phyloP scores from a whole-genome alignment of 2,113 vertebrate species.

The Chaetodon auriga region DNA sequence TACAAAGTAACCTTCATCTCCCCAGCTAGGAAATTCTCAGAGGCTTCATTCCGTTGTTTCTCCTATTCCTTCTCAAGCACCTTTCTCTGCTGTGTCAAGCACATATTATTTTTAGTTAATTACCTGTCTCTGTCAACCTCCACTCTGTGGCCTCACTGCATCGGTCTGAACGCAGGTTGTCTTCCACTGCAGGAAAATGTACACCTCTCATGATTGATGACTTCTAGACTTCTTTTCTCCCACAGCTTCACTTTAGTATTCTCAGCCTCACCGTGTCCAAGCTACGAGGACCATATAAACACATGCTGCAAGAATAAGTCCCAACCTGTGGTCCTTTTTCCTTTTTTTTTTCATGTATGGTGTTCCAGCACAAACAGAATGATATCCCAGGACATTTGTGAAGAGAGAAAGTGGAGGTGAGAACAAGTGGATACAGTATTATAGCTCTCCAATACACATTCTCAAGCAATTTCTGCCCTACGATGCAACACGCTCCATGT shows the following conservation, averaged over 20 bases:
- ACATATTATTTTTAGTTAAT: constrained; percentile 78
- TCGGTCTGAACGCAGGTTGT: constrained; percentile 66
- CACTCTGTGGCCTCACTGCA: constrained; percentile 51
- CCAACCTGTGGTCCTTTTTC: constrained; percentile 25
- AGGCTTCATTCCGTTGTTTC: constrained; percentile 44
- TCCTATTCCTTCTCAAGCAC: constrained; percentile 40
- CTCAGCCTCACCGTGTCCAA: constrained; percentile 50
- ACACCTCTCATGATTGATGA: constrained; percentile 77
- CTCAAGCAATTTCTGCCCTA: constrained; percentile 23
- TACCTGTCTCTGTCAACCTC: constrained; percentile 68
- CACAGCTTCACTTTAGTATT: constrained; percentile 58
- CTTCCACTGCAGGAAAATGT: constrained; percentile 66
- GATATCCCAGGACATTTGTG: constrained; percentile 30
- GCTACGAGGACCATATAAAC: constrained; percentile 62
- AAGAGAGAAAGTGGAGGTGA: not conserved
- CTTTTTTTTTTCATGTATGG: not conserved
- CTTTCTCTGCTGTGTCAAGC: constrained; percentile 59
- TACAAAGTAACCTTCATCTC: constrained; percentile 67
- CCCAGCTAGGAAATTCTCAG: constrained; percentile 36
- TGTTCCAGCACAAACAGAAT: constrained; percentile 3
- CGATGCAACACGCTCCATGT: constrained; percentile 17
- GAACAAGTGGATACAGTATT: not conserved
- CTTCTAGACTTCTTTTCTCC: constrained; percentile 68
- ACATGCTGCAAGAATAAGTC: constrained; percentile 55
- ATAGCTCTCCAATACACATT: constrained; percentile 8